Base-by-base conservation (phyloP, 1,140 invertebrate species). In the Trinorchestia longiramus region DNA sequence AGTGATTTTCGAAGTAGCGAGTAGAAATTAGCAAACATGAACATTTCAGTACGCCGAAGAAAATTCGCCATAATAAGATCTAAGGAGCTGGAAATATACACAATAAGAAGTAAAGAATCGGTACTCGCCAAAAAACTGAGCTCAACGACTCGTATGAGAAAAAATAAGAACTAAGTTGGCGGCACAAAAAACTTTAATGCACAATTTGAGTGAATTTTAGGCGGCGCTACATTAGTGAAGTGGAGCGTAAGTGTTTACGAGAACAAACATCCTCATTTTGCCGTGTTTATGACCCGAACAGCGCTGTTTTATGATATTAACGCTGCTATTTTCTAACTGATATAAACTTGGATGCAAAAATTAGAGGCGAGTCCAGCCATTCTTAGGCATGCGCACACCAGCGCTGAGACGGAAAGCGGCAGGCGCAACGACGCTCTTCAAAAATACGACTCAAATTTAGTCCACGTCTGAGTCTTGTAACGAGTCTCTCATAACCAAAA, bases 181-280 rank as follows among this genome's bases (percentile, higher is more conserved):
- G 43, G 88, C 41, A 28, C 15, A 91, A 42, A 91, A 44, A 91
- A 91, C 8, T 11, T 42, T 91, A 91, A 91, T 91, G 88, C 0
- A 91, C 43, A 91, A 91, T 91, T 91, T 91, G 88, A 44, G 88
- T 91, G 88, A 91, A 91, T 91, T 91, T 91, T 91, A 91, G 43
- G 88, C 88, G 43, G 88, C 88, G 88, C 43, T 91, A 91, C 88
- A 91, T 91, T 91, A 91, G 88, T 91, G 88, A 91, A 91, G 88
- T 91, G 88, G 88, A 91, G 43, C 41, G 88, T 41, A 91, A 91
- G 88, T 91, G 88, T 91, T 91, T 91, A 91, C 43, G 88, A 44
- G 88, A 91, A 91, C 41, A 91, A 91, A 91, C 43, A 91, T 43
- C 88, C 88, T 91, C 88, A 91, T 91, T 91, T 91, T 91, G 88